Evolutionary conservation across 1,140 invertebrate species (phyloP), one percentile per base, ranked within the genome.

Genomic region (Teleopsis dalmanni): DNA sequence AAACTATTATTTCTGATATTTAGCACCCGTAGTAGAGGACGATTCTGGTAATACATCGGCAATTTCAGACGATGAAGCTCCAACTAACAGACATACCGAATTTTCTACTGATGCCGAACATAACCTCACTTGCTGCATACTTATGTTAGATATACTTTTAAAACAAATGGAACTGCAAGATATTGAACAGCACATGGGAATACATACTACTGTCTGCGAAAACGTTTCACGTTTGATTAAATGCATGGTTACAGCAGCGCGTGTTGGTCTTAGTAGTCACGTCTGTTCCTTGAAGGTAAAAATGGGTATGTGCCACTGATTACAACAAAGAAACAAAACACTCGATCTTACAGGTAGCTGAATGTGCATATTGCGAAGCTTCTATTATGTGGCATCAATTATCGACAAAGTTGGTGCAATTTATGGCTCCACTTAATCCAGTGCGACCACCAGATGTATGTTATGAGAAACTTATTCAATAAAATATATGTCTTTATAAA

Each of bases 131-230:
- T 96, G 94, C 61, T 96, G 91, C 69, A 91, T 98, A 52, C 78
- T 98, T 3, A 98, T 98, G 93, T 74, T 98, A 45, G 95, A 98
- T 70, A 85, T 98, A 53, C 72, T 96, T 29, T 73, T 96, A 4
- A 95, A 95, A 76, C 95, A 99, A 87, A 84, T 98, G 82, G 91
- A 97, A 64, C 74, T 98, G 2, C 94, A 97, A 74, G 87, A 91
- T 54, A 78, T 90, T n/a, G 87, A 88, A 48, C 81, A 82, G 50
- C 86, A 95, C 58, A 76, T 78, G 47, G 89, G 89, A 38, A 78
- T 93, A 35, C 82, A 87, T 57, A 87, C 84, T 13, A 76, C 76
- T 40, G 80, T 88, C 9, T 85, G 84, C 54, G 80, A 82, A 68
- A 82, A 88, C 60, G 79, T 87, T 13, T 83, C 88, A 54, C 78